These are phyloP conservation scores for Varecia variegata DNA, from an alignment of 2,797 vertebrate species.

Conservation along the genomic window DNA sequence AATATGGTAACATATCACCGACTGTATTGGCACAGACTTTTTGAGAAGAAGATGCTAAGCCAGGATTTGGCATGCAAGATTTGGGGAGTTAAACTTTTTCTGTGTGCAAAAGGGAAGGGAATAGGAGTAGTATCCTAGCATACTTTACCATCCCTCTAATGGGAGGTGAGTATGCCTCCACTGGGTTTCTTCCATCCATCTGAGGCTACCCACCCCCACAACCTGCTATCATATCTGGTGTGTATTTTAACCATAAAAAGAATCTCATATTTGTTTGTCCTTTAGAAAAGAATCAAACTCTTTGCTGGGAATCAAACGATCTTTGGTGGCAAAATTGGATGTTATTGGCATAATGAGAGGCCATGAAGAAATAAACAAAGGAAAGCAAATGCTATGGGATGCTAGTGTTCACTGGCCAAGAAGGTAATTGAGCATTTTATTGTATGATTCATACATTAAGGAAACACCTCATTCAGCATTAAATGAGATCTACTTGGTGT, in stretches of 20 bases:
- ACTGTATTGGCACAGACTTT: neutral
- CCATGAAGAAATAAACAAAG: constrained; percentile 19
- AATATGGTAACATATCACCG: neutral
- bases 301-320: constrained; percentile 1
- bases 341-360: neutral
- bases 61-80: neutral
- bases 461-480: neutral
- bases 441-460: neutral
- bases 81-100: neutral
- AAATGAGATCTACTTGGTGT: neutral
- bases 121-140: neutral
- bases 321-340: constrained; percentile 14
- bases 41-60: neutral
- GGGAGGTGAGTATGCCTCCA: neutral
- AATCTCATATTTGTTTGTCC: neutral
- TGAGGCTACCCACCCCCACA: neutral
- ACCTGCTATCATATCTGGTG: neutral
- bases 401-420: neutral
- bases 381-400: neutral
- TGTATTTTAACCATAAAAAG: neutral
- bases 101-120: neutral
- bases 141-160: neutral
- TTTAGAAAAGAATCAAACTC: constrained; percentile 3
- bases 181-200: neutral
- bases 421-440: neutral